These are phyloP conservation scores for Holocentrus rufus DNA, from an alignment of 2,797 vertebrate genomes.

Conservation along the genomic window DNA sequence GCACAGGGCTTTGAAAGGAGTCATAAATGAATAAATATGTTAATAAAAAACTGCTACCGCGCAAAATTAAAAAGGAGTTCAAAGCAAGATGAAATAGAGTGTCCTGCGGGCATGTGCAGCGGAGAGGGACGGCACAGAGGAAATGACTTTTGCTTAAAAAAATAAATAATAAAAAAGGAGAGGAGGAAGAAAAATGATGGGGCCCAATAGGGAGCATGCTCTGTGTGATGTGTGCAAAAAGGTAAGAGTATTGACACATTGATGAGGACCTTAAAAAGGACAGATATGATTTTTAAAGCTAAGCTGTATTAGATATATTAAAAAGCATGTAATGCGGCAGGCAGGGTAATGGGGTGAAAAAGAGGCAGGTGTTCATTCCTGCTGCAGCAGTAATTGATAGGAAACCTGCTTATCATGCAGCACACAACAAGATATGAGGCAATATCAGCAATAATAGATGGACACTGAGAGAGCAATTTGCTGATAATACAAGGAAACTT, in stretches of 20 bases:
- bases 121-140: conserved; percentile 56
- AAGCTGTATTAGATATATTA: conserved; percentile 53
- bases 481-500: conserved; percentile 42
- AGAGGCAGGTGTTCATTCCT: conserved; percentile 69
- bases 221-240: conserved; percentile 40
- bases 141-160: conserved; percentile 68
- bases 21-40: conserved; percentile 81
- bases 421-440: conserved; percentile 57
- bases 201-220: conserved; percentile 28
- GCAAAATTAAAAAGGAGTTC: conserved; percentile 79
- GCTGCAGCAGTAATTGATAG: conserved; percentile 64
- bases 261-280: conserved; percentile 31
- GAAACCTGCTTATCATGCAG: conserved; percentile 55
- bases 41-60: conserved; percentile 74
- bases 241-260: conserved; percentile 39
- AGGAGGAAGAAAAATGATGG: conserved; percentile 49
- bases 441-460: conserved; percentile 62
- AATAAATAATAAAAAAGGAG: conserved; percentile 17
- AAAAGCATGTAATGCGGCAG: conserved; percentile 48
- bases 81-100: conserved; percentile 77
- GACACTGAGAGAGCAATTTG: conserved; percentile 36
- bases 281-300: conserved; percentile 31
- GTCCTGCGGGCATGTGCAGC: conserved; percentile 73
- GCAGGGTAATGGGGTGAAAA: conserved; percentile 69
- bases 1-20: conserved; percentile 68